phyloP scores from a whole-genome alignment of 2,888 invertebrate genomes.

The Suillia variegata region DNA sequence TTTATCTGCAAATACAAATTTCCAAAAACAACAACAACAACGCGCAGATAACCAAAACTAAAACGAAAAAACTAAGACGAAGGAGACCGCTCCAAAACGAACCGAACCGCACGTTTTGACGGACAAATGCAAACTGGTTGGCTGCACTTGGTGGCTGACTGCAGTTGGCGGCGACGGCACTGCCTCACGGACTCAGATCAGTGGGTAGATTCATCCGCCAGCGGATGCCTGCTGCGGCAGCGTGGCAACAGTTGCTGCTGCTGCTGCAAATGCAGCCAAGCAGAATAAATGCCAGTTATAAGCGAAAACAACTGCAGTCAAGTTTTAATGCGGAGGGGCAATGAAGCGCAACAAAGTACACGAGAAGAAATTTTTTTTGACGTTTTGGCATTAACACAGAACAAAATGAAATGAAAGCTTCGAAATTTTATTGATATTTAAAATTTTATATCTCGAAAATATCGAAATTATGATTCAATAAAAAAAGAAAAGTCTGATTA shows the following conservation, averaged over 20 bases:
- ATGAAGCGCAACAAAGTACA: background rate
- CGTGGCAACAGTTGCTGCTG: background rate
- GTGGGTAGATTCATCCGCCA: background rate
- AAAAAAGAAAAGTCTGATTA: background rate
- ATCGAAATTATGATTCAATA: no score
- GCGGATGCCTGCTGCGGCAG: background rate
- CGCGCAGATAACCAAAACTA: no score
- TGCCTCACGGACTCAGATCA: background rate
- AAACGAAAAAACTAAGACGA: no score
- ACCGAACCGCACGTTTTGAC: slow-evolving; percentile 41
- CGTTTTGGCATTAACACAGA: background rate
- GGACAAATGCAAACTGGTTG: slow-evolving; percentile 41
- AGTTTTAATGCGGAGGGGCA: background rate
- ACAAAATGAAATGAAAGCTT: no score
- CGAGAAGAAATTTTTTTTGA: no score
- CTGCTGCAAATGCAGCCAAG: slow-evolving; percentile 17
- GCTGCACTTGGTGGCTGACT: slow-evolving; percentile 37
- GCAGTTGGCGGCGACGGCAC: slow-evolving; percentile 4
- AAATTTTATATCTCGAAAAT: no score
- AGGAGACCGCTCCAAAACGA: no score
- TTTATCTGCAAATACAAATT: background rate
- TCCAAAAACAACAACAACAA: background rate
- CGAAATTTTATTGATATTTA: no score
- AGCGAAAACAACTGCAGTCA: slow-evolving; percentile 1
- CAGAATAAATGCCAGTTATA: slow-evolving; percentile 16